Percentiles rank a stretch among this genome's conserved stretches.
phyloP scores from a whole-genome alignment of 2,113 vertebrate genomes.

The Gobiocypris rarus region DNA sequence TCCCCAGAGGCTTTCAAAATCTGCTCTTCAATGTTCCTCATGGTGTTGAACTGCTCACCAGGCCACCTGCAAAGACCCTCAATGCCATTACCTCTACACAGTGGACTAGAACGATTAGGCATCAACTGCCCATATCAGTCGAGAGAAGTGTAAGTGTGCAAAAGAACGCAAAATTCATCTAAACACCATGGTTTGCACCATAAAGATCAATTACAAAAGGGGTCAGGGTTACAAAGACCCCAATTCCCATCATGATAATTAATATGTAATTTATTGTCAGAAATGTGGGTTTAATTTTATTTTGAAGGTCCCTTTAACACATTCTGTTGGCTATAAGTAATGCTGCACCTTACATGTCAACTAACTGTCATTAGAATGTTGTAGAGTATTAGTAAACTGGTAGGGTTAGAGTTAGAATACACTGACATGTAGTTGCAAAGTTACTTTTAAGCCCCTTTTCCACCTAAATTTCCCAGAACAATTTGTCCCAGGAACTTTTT shows the following conservation, averaged over 20 bases:
- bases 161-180: background rate
- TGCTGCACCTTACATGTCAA: too few species aligned
- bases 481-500: too few species aligned
- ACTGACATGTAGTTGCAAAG: too few species aligned
- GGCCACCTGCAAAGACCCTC: constrained; percentile 46
- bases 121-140: background rate
- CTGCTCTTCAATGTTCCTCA: constrained; percentile 30
- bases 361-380: too few species aligned
- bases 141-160: background rate
- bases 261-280: too few species aligned
- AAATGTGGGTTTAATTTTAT: too few species aligned
- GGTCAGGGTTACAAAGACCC: background rate
- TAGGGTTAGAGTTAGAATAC: too few species aligned
- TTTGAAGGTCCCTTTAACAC: too few species aligned
- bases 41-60: constrained; percentile 32
- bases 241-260: background rate
- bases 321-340: too few species aligned
- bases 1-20: constrained; percentile 48
- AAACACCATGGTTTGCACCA: background rate
- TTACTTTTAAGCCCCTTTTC: too few species aligned
- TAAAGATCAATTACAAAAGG: background rate
- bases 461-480: too few species aligned
- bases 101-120: background rate
- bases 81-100: constrained; percentile 24
- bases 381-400: too few species aligned